Base-by-base conservation (phyloP, 1,140 invertebrate species). In the Artemia franciscana region DNA sequence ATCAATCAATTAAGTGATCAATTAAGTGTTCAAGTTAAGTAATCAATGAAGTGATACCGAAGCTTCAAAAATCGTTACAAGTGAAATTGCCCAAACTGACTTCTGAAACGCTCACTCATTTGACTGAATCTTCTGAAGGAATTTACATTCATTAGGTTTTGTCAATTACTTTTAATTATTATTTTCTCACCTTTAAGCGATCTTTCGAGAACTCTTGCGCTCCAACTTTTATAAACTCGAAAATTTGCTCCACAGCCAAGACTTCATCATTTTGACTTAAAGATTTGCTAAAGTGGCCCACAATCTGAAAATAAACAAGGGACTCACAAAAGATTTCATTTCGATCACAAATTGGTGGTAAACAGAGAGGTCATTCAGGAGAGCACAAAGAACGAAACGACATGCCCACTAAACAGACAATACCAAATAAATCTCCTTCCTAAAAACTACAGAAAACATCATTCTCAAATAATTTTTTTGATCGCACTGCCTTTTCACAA, bases 191-290 rank as follows among this genome's bases (percentile, higher is more conserved):
- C 76, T 87, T 85, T 61, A 97, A 75, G 68, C 88, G 81, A 73
- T 97, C 91, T 88, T 84, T 66, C 82, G 80, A 4, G 67, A 70
- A 71, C 59, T 70, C 68, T 3, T 64, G 61, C 7, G 79, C 84
- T 4, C 88, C 89, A 69, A 90, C 84, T 68, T 88, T 82, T 70
- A 98, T 92, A 24, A 86, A 81, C 58, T 82, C 79, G 51, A 92
- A 76, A 7, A 97, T 90, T 70, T 92, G 82, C 23, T 77, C 79
- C 0, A 92, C 91, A 51, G 89, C 88, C 15, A 91, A 73, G 71
- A 81, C 78, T 57, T 77, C 76, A 26, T 80, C 77, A 61, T 68
- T 74, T 71, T 72, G 82, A 78, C 65, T 85, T 23, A 94, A 72
- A 63, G 84, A 80, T 21, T 82, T 79, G 0, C 86, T 85, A 73